Conservation (phyloP, 2,113 vertebrate species). For the Phodopus roborovskii region DNA sequence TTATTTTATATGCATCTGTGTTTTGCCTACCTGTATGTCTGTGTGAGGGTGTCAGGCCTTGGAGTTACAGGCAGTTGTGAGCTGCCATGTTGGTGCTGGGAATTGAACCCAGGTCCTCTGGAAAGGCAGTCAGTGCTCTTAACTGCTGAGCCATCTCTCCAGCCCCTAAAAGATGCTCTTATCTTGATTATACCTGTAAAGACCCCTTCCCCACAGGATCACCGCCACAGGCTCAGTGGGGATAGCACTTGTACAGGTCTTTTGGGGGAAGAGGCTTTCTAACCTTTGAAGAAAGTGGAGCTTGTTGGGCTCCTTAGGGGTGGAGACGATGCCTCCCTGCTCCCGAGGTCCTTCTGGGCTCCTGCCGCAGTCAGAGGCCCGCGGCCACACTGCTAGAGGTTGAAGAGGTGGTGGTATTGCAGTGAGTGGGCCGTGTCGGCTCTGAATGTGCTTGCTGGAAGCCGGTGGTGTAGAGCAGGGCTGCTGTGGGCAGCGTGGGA, state of each 20-base stretch:
- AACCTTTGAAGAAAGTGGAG: neutral
- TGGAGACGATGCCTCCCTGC: neutral
- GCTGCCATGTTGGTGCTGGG: neutral
- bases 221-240: neutral
- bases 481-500: neutral
- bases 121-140: neutral
- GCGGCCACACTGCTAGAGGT: neutral
- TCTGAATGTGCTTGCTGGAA: neutral
- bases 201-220: neutral
- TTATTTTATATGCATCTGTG: neutral
- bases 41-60: neutral
- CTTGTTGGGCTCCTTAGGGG: no score
- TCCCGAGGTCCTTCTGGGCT: neutral
- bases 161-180: neutral
- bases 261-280: neutral
- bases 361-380: neutral
- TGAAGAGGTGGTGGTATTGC: neutral
- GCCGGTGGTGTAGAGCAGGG: no score
- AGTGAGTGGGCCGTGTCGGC: neutral
- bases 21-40: neutral
- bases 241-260: neutral
- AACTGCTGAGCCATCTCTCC: neutral
- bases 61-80: neutral
- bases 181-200: neutral
- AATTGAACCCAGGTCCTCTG: neutral